Conservation (phyloP, 2,888 invertebrate species). For the Coronaproctus castanopsis region DNA sequence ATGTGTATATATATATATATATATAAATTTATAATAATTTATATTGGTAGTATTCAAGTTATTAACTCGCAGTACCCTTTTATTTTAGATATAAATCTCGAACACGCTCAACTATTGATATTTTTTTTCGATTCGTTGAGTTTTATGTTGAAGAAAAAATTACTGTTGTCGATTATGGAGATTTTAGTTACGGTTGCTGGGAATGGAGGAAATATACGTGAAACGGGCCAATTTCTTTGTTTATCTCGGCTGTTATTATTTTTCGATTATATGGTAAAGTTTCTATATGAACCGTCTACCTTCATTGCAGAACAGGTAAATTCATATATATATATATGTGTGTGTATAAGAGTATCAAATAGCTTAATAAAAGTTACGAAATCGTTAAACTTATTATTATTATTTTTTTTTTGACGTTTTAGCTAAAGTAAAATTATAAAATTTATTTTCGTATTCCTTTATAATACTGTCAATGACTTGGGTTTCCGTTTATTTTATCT, state of each 20-base stretch:
- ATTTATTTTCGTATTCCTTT: too few species aligned
- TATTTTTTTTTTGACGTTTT: too few species aligned
- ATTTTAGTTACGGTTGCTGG: slow-evolving; percentile 34
- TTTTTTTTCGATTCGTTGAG: slow-evolving; percentile 88
- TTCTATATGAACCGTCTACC: slow-evolving; percentile 81
- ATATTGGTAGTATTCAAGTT: too few species aligned
- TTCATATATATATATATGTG: neutral
- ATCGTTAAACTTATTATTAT: too few species aligned
- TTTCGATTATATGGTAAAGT: slow-evolving; percentile 84
- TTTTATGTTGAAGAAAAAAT: slow-evolving; percentile 89
- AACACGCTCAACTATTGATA: slow-evolving; percentile 78
- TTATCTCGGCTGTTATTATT: slow-evolving; percentile 64
- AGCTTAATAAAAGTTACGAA: too few species aligned
- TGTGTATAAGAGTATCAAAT: too few species aligned
- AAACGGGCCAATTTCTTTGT: slow-evolving; percentile 49
- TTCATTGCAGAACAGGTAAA: slow-evolving; percentile 61
- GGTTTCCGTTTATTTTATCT: too few species aligned
- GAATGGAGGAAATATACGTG: slow-evolving; percentile 31
- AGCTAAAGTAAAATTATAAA: too few species aligned
- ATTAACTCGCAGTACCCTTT: too few species aligned
- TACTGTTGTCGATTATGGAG: slow-evolving; percentile 61
- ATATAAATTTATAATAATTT: too few species aligned
- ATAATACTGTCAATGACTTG: too few species aligned
- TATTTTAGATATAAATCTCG: slow-evolving; percentile 78
- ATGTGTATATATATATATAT: too few species aligned